Evolutionary conservation across 2,888 invertebrate genomes (phyloP), one percentile per base, ranked within the genome.

Genomic region (Tipula helvola): DNA sequence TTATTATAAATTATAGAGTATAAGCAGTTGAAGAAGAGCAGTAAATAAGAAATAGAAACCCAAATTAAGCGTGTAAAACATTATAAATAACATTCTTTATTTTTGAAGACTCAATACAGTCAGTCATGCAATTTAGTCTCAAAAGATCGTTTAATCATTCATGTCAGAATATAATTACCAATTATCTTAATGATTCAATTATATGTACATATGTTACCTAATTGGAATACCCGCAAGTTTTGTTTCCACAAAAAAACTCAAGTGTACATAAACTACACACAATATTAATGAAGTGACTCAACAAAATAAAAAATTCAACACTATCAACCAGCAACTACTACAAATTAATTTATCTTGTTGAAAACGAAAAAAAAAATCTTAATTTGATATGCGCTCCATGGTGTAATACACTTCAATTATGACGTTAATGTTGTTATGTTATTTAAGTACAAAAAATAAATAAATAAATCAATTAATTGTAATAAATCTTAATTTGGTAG

Each of bases 341-440:
- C 71, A 71, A 28, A 71, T 71, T 71, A 71, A 71, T 71, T 71
- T 71, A 71, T 71, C 71, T 71, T 71, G 10, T 28, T 10, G 4
- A 71, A 71, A 18, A 71, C 12, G 28, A 71, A 28, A 71, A 71
- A 8, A 71, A 12, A 71, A 57, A 18, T 18, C 8, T 28, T 71
- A 71, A 71, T 71, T 71, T 71, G 71, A 71, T 71, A 71, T 10
- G 28, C 71, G 28, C 71, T 71, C 28, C 71, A 0, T 71, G 71
- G 71, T 71, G 71, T 71, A 71, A 71, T 71, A 71, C 71, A 71
- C 71, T 71, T 71, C 71, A 71, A 71, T 71, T 71, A 71, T 71
- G 71, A 71, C 12, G 71, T 71, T 71, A 71, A 71, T 71, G 28
- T 71, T 71, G 71, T 71, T 52, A 5, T 52, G 52, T 52, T 52